phyloP scores from a whole-genome alignment of 2,797 vertebrate genomes.

The Hipposideros larvatus region DNA sequence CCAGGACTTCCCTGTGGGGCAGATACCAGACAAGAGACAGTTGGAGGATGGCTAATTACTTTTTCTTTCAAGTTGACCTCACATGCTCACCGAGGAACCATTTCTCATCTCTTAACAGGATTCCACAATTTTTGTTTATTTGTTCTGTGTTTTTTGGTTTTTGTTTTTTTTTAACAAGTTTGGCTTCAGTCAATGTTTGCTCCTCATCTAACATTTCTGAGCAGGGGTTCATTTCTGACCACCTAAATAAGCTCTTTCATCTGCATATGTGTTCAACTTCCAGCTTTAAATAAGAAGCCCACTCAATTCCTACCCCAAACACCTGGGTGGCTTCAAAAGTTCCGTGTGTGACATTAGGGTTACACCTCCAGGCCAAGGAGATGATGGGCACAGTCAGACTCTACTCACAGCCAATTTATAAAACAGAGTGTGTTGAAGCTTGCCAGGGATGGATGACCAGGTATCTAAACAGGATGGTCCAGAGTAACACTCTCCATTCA shows the following conservation, averaged over 20 bases:
- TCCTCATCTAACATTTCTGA: background rate
- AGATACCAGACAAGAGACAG: background rate
- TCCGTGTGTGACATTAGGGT: background rate
- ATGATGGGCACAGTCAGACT: background rate
- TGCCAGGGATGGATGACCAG: background rate
- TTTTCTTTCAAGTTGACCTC: background rate
- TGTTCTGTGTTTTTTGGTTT: too few species aligned
- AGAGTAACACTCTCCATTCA: background rate
- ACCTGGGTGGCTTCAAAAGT: background rate
- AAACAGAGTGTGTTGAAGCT: background rate
- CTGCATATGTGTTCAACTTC: background rate
- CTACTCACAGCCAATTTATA: background rate
- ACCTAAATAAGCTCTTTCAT: background rate
- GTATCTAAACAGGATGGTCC: background rate
- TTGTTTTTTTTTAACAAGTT: background rate
- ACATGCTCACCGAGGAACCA: background rate
- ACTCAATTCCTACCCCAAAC: background rate
- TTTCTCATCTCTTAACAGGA: background rate
- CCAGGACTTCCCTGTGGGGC: too few species aligned
- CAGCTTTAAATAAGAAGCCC: background rate
- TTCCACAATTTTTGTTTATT: too few species aligned
- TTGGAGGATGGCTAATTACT: background rate
- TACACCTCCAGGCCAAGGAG: background rate
- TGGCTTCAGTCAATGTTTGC: background rate
- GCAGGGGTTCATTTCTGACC: background rate